Conservation (phyloP, 2,113 vertebrate genomes). For the Alectura lathami region DNA sequence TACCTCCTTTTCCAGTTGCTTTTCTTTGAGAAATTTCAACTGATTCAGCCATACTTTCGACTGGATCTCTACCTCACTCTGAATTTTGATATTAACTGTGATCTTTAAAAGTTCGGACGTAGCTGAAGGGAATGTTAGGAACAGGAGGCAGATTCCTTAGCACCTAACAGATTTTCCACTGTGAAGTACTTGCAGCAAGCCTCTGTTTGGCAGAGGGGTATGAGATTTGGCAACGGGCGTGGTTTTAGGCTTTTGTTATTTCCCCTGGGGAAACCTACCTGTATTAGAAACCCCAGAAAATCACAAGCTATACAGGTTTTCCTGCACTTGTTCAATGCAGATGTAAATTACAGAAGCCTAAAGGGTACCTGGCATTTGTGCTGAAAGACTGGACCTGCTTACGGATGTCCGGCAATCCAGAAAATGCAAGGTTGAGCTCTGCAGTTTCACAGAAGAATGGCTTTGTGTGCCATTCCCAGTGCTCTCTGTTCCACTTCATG, state of each 20-base stretch:
- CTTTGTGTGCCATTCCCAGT: not conserved
- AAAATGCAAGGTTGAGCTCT: not conserved
- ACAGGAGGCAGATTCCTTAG: not conserved
- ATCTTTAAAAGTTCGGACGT: not conserved
- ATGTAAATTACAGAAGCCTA: not conserved
- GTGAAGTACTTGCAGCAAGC: not conserved
- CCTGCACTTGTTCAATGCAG: not conserved
- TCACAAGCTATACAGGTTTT: not conserved
- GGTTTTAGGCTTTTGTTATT: not conserved
- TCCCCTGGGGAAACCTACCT: not conserved
- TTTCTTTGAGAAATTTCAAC: not conserved
- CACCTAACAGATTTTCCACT: not conserved
- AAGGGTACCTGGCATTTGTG: not conserved
- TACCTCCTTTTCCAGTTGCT: not conserved
- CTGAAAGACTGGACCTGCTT: not conserved
- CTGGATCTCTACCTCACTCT: not conserved
- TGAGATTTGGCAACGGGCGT: not conserved
- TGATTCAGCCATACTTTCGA: not conserved
- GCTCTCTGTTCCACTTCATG: not conserved
- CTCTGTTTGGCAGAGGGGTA: not conserved
- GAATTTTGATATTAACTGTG: not conserved
- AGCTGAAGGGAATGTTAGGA: not conserved
- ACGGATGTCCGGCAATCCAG: not conserved
- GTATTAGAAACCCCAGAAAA: not conserved
- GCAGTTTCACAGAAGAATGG: rapidly evolving